Evolutionary conservation across 2,888 invertebrate genomes (phyloP).

Genomic region (Xestia sexstrigata): DNA sequence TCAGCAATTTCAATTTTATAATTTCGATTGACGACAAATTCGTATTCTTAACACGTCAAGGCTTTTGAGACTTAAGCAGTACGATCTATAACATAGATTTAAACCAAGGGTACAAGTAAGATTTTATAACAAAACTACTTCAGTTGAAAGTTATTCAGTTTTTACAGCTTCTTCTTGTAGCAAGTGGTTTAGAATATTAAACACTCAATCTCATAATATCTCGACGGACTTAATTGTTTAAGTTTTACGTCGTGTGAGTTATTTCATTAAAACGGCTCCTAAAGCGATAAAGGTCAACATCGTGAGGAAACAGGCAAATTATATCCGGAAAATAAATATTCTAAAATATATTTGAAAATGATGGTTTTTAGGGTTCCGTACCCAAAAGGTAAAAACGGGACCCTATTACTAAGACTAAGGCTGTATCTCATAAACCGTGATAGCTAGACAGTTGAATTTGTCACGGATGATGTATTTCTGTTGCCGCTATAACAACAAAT

Average conservation of each 20-base stretch:
- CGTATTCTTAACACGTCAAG: background rate
- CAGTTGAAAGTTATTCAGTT: background rate
- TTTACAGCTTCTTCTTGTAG: background rate
- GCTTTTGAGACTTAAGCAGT: background rate
- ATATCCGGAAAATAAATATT: background rate
- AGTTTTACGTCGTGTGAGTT: background rate
- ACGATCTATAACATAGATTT: background rate
- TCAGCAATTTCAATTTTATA: background rate
- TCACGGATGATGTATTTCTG: too few species aligned
- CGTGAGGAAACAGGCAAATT: background rate
- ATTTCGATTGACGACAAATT: background rate
- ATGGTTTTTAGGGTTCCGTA: too few species aligned
- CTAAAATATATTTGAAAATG: background rate
- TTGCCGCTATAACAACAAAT: too few species aligned
- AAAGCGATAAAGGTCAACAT: background rate
- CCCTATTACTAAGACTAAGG: too few species aligned
- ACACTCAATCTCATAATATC: background rate
- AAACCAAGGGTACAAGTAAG: background rate
- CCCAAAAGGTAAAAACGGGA: too few species aligned
- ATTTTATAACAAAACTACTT: constrained; percentile 8
- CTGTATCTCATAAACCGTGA: too few species aligned
- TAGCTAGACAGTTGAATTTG: too few species aligned
- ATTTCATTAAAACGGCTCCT: background rate
- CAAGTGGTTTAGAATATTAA: constrained; percentile 11
- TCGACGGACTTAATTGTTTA: background rate